A percentile compares a stretch with the other conserved stretches of the same genome.
phyloP scores from a whole-genome alignment of 2,113 vertebrate genomes.

The Nestor notabilis region DNA sequence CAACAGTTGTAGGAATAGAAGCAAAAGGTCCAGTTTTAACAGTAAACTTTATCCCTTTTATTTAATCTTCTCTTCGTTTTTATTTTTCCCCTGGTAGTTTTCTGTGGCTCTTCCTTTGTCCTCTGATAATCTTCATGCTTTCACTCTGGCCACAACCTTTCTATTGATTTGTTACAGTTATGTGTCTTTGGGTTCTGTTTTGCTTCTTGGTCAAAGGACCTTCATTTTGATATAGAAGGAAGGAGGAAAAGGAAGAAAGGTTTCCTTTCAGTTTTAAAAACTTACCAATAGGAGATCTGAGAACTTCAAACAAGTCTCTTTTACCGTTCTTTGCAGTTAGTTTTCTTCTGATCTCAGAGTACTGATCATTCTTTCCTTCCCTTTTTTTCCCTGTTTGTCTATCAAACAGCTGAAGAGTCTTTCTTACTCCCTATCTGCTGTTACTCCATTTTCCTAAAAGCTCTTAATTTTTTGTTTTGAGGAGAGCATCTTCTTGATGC shows the following conservation, averaged over 20 bases:
- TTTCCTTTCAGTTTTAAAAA: constrained; percentile 23
- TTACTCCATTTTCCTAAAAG: neutral
- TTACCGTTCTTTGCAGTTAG: neutral
- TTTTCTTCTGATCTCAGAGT: neutral
- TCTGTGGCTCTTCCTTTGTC: neutral
- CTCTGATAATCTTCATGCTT: neutral
- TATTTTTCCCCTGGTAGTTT: neutral
- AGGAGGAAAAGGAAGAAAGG: neutral
- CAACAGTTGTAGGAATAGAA: neutral
- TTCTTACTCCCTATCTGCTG: neutral
- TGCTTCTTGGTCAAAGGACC: neutral
- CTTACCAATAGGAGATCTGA: neutral
- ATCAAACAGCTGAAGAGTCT: neutral
- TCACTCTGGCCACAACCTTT: neutral
- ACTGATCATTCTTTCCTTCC: neutral
- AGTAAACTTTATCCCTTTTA: neutral
- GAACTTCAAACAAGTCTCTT: neutral
- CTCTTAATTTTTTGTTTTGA: neutral
- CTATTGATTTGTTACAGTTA: neutral
- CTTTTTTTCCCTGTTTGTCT: neutral
- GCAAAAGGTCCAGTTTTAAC: neutral
- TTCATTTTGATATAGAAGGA: neutral
- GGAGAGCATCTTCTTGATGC: neutral
- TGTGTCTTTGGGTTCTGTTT: neutral
- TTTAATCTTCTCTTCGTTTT: neutral